phyloP scores from a whole-genome alignment of 2,888 invertebrate genomes.

The Lasius fuliginosus region DNA sequence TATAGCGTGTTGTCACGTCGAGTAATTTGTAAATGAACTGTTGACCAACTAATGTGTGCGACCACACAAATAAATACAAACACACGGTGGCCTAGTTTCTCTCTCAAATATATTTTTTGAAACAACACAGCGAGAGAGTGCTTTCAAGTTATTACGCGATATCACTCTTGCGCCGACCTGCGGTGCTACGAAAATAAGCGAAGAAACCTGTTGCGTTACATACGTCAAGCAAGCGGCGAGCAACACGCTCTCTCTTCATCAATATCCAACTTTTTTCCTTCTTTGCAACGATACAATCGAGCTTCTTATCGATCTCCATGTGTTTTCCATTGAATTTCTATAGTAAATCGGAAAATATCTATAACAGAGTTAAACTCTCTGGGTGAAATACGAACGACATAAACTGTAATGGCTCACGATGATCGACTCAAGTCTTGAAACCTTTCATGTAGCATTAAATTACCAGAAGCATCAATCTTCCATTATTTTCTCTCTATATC shows the following conservation, averaged over 20 bases:
- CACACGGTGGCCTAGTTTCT: not conserved
- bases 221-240: slow-evolving; percentile 30
- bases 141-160: slow-evolving; percentile 40
- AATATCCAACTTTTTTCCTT: slow-evolving; percentile 27
- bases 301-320: not conserved
- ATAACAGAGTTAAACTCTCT: not conserved
- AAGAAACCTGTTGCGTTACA: slow-evolving; percentile 61
- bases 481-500: not conserved
- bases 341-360: not conserved
- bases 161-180: slow-evolving; percentile 22
- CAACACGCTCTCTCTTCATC: slow-evolving; percentile 25
- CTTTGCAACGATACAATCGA: not conserved
- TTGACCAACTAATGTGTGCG: slow-evolving; percentile 11
- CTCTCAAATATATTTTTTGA: slow-evolving; percentile 17
- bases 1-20: slow-evolving; percentile 9
- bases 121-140: not conserved
- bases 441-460: not conserved
- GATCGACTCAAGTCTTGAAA: not conserved
- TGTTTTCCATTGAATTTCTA: not conserved
- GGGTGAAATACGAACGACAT: slow-evolving; percentile 4
- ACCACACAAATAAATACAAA: slow-evolving; percentile 16
- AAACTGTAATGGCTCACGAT: not conserved
- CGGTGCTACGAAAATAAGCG: slow-evolving; percentile 49
- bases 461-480: not conserved
- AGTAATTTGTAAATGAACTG: slow-evolving; percentile 38